These are phyloP conservation scores for Accipiter virgatus DNA, from an alignment of 2,113 vertebrate species.

Conservation along the genomic window DNA sequence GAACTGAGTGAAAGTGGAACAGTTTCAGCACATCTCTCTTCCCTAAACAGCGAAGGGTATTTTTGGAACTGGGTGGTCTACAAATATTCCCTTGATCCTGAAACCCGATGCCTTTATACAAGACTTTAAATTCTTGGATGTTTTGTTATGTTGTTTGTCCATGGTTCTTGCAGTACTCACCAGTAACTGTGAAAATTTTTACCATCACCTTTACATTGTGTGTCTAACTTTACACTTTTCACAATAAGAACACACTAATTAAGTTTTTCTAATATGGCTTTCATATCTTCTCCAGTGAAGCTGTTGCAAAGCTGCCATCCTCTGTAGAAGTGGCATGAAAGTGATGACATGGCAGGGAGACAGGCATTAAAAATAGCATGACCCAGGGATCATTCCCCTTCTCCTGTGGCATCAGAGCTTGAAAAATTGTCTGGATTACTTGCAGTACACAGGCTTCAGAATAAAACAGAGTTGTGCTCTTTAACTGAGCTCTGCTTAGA, in stretches of 20 bases:
- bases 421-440: conserved; percentile 25
- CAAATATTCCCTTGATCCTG: not conserved
- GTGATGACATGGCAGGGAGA: not conserved
- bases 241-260: not conserved
- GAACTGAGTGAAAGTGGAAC: not conserved
- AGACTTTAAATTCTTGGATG: not conserved
- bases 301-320: not conserved
- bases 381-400: not conserved
- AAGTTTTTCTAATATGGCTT: not conserved
- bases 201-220: not conserved
- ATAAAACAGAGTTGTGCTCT: conserved; percentile 1
- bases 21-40: not conserved
- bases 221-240: not conserved
- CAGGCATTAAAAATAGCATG: conserved; percentile 14
- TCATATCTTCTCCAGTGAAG: not conserved
- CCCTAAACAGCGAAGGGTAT: fast-evolving
- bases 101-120: not conserved
- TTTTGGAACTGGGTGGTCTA: not conserved
- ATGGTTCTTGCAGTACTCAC: not conserved
- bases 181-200: not conserved
- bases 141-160: not conserved
- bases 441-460: not conserved
- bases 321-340: not conserved
- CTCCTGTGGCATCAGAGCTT: not conserved
- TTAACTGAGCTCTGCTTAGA: not conserved